Conservation (phyloP, 2,888 invertebrate species). For the Entomobrya multifasciata region DNA sequence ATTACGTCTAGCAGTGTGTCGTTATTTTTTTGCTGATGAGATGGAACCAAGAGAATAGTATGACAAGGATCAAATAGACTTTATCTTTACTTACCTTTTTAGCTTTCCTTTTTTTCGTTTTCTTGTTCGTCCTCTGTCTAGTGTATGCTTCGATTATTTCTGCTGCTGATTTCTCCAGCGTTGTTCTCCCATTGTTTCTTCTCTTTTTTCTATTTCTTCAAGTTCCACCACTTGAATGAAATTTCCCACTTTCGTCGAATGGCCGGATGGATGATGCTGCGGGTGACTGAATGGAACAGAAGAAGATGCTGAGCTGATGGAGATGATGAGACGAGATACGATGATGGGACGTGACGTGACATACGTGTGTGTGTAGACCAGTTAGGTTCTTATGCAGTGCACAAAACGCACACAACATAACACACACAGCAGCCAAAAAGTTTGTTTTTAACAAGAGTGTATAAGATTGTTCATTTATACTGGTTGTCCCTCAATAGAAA, state of each 20-base stretch:
- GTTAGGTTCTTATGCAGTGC: slow-evolving; percentile 32
- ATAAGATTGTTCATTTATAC: neutral
- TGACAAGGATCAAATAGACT: slow-evolving; percentile 49
- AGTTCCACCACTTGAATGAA: slow-evolving; percentile 17
- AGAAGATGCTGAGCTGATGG: neutral
- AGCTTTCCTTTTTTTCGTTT: slow-evolving; percentile 2
- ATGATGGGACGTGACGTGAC: slow-evolving; percentile 24
- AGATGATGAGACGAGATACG: neutral
- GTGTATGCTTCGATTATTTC: neutral
- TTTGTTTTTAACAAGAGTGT: neutral
- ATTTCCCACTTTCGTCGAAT: neutral
- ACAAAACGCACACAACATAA: slow-evolving; percentile 41
- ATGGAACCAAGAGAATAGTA: slow-evolving; percentile 34
- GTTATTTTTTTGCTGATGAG: slow-evolving; percentile 33
- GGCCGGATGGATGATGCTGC: slow-evolving; percentile 14
- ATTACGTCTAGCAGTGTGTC: neutral
- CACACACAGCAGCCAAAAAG: neutral
- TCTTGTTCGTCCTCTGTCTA: neutral
- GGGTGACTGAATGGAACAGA: neutral
- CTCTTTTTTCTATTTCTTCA: slow-evolving; percentile 4
- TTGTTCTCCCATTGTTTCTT: slow-evolving; percentile 10
- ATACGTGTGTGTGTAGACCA: slow-evolving; percentile 13
- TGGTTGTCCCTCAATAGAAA: slow-evolving; percentile 2
- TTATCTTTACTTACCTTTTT: slow-evolving; percentile 55
- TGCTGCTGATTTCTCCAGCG: neutral